These are phyloP conservation scores for Saturnia pavonia DNA, from an alignment of 2,888 invertebrate genomes.

Conservation along the genomic window DNA sequence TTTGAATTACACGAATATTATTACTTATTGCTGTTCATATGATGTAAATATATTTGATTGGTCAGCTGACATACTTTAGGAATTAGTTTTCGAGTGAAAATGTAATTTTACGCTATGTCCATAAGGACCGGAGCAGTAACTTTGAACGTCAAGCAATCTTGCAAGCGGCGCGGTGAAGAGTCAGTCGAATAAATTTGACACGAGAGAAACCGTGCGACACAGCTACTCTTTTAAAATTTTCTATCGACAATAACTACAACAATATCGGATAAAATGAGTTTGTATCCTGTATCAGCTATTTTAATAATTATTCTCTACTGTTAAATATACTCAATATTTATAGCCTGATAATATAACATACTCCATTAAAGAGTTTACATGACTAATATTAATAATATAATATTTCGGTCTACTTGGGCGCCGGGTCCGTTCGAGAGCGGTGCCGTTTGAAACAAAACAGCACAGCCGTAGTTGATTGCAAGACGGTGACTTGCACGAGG, in stretches of 20 bases:
- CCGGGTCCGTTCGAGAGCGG: conserved; percentile 37
- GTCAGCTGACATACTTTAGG: not conserved
- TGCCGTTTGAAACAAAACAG: conserved; percentile 60
- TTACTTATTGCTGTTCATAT: not conserved
- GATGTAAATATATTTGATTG: not conserved
- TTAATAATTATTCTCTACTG: not conserved
- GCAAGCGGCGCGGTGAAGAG: no score
- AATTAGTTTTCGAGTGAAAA: no score
- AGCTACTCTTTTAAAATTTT: no score
- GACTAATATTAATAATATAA: no score
- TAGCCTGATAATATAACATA: not conserved
- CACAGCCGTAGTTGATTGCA: conserved; percentile 57
- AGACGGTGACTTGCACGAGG: conserved; percentile 63
- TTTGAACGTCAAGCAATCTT: no score
- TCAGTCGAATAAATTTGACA: no score
- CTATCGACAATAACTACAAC: no score
- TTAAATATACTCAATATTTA: not conserved
- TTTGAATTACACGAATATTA: not conserved
- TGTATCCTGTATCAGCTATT: not conserved
- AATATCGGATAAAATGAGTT: not conserved
- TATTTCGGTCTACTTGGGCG: conserved; percentile 40
- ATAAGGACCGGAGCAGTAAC: no score
- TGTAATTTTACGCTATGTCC: no score
- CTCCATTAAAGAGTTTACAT: conserved; percentile 4
- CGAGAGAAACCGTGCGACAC: no score